Conservation (phyloP, 2,113 vertebrate genomes). For the Albula glossodonta region DNA sequence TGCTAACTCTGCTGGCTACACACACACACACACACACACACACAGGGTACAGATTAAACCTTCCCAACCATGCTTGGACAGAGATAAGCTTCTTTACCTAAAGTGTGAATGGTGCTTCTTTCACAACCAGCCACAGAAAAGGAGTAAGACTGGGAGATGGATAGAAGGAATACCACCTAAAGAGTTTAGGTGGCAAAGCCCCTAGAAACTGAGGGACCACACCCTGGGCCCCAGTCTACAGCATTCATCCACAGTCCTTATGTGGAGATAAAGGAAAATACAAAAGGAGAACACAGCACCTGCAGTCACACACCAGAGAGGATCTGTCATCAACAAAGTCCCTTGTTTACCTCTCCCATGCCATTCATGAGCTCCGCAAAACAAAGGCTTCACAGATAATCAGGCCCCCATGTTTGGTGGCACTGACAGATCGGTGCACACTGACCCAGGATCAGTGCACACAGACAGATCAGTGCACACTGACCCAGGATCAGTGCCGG, state of each 20-base stretch:
- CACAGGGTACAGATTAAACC: slow-evolving; percentile 65
- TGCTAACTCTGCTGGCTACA: too few relatives aligned
- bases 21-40: too few relatives aligned
- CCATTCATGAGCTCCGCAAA: slow-evolving; percentile 35
- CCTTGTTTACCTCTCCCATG: slow-evolving; percentile 35
- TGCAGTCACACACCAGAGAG: neutral
- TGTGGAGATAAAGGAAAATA: neutral
- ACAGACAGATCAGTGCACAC: too few relatives aligned
- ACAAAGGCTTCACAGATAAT: slow-evolving; percentile 51
- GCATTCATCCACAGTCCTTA: slow-evolving; percentile 69
- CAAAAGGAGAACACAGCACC: neutral
- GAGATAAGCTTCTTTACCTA: slow-evolving; percentile 67
- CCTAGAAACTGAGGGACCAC: slow-evolving; percentile 20
- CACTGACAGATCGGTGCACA: slow-evolving; percentile 37
- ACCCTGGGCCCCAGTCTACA: slow-evolving; percentile 57
- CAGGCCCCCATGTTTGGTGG: slow-evolving; percentile 48
- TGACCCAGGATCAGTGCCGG: slow-evolving; percentile 10
- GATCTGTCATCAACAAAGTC: slow-evolving; percentile 24
- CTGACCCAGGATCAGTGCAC: too few relatives aligned
- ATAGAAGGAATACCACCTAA: slow-evolving; percentile 27
- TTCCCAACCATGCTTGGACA: slow-evolving; percentile 54
- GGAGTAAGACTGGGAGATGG: slow-evolving; percentile 43
- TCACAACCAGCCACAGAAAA: slow-evolving; percentile 48
- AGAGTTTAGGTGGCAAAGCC: neutral
- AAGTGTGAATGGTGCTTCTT: slow-evolving; percentile 57